Percentiles rank a stretch among this genome's conserved stretches.
phyloP scores from a whole-genome alignment of 2,888 invertebrate species.

The Nemotelus nigrinus region DNA sequence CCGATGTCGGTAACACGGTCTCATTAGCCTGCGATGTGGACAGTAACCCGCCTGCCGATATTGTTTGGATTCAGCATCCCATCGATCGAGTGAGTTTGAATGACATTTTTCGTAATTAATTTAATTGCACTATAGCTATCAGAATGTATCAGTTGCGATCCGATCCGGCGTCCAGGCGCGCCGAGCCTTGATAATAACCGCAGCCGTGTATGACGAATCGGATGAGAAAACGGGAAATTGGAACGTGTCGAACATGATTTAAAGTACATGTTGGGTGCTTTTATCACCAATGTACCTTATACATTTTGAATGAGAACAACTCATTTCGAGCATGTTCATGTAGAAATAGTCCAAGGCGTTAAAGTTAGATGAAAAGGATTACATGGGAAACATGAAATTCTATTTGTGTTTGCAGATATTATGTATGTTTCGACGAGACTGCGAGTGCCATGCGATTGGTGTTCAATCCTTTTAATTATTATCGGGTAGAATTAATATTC shows the following conservation, averaged over 20 bases:
- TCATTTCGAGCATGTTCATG: too few relatives aligned
- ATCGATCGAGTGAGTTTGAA: constrained; percentile 70
- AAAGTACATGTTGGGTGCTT: not conserved
- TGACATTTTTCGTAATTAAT: constrained; percentile 41
- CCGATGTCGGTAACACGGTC: constrained; percentile 81
- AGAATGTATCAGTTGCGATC: not conserved
- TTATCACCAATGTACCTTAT: not conserved
- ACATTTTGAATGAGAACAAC: not conserved
- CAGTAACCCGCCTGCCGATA: constrained; percentile 88
- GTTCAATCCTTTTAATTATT: too few relatives aligned
- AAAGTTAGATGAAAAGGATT: not conserved
- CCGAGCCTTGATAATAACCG: not conserved
- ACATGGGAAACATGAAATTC: not conserved
- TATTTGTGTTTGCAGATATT: not conserved
- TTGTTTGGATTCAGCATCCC: constrained; percentile 88
- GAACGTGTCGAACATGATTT: constrained; percentile 17
- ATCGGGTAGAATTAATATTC: too few relatives aligned
- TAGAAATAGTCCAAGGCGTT: too few relatives aligned
- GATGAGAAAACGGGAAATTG: not conserved
- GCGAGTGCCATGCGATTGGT: too few relatives aligned
- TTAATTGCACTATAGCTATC: constrained; percentile 32
- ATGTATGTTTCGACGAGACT: too few relatives aligned
- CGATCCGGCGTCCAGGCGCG: not conserved
- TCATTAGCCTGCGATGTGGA: constrained; percentile 89
- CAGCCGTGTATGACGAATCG: not conserved